Conservation (phyloP, 2,797 vertebrate species). For the Hippocampus kuda region DNA sequence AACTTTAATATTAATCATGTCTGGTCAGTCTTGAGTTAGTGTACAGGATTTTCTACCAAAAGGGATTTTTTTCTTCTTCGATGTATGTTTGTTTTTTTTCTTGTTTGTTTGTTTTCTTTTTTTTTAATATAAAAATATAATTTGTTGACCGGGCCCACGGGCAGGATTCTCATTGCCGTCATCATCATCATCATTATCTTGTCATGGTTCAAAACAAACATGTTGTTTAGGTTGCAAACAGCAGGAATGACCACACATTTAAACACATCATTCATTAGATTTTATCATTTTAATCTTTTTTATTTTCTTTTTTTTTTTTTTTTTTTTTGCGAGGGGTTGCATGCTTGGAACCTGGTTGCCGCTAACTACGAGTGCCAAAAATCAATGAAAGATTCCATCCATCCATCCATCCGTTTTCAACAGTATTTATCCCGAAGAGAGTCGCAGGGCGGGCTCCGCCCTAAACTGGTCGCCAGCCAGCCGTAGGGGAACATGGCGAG, state of each 20-base stretch:
- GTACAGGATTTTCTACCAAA: constrained; percentile 21
- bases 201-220: neutral
- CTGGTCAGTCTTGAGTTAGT: constrained; percentile 5
- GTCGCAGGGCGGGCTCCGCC: no score
- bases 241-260: neutral
- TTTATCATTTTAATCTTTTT: neutral
- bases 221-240: neutral
- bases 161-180: neutral
- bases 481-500: no score
- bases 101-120: neutral
- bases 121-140: constrained; percentile 1
- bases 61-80: constrained; percentile 31
- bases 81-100: neutral
- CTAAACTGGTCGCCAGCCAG: no score
- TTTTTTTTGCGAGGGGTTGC: neutral
- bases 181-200: neutral
- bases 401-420: no score
- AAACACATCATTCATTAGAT: neutral
- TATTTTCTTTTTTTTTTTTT: neutral
- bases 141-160: constrained; percentile 7
- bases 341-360: neutral
- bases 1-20: constrained; percentile 25
- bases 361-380: neutral
- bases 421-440: no score
- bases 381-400: neutral